Base-by-base conservation (phyloP, 2,797 vertebrate genomes). In the Hafferia zeledoni region DNA sequence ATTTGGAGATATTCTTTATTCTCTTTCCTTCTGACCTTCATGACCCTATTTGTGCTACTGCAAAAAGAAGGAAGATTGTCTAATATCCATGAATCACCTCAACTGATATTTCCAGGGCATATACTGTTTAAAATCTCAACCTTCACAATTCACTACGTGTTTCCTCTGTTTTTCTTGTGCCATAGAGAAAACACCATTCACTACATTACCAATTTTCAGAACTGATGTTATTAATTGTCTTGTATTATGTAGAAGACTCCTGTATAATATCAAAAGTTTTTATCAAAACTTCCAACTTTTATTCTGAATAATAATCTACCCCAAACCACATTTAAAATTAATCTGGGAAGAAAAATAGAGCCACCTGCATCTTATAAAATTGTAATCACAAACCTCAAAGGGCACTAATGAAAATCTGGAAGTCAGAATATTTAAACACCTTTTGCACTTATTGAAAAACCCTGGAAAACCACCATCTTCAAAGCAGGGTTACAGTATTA, bases 11-110 rank as follows among this genome's bases (percentile, higher is more conserved):
- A 88, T 64, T 71, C 49, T 78, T 86, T 90, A 75, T 83, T 88
- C 46, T 81, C 93, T 94, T 83, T 55, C 39, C 20, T 77, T 57
- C 65, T 88, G 80, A 90, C 89, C 91, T 87, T 72, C 17, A 8
- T 59, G 94, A 95, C 90, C 72, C 69, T 83, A 90, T 94, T 81
- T 15, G 7, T 83, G 83, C 85, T 72, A 65, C 87, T 57, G 83
- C 61, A 88, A 78, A 64, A 94, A 86, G 49, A n/a, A 87, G 33
- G 43, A 92, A 83, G 71, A 88, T 83, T 64, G 84, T 81, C 57
- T 87, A 80, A 83, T n/a, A 88, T 50, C 55, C 72, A 75, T 56
- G 46, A 83, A 83, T 93, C 69, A 75, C 61, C 37, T 95, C 61
- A 63, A 33, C 61, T 65, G 65, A 8, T 90, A 53, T 65, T 94